phyloP scores from a whole-genome alignment of 1,140 invertebrate species.

The Tribolium castaneum region DNA sequence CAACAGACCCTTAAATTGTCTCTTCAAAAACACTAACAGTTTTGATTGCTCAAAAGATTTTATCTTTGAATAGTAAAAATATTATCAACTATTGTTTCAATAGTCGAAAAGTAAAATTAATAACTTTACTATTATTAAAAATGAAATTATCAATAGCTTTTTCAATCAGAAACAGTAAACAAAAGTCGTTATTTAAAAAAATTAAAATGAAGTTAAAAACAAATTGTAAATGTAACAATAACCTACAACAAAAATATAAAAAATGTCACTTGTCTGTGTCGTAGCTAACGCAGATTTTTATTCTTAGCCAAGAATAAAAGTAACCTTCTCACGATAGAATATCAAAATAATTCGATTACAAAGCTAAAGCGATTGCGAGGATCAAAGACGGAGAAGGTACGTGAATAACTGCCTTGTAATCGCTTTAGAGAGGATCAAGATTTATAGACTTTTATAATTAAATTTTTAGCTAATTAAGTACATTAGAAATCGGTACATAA shows the following conservation, averaged over 20 bases:
- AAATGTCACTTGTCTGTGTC: neutral
- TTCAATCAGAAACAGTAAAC: too few relatives aligned
- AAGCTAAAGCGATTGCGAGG: constrained; percentile 37
- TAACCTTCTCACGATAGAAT: neutral
- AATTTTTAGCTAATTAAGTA: constrained; percentile 3
- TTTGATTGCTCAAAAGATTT: too few relatives aligned
- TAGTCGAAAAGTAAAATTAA: too few relatives aligned
- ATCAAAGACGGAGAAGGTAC: constrained; percentile 32
- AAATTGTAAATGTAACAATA: neutral
- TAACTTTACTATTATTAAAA: too few relatives aligned
- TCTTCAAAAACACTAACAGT: too few relatives aligned
- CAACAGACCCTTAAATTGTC: too few relatives aligned
- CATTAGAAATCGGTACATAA: neutral
- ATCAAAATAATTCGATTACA: constrained; percentile 39
- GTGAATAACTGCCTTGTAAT: constrained; percentile 2
- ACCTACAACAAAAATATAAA: neutral
- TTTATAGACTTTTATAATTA: constrained; percentile 13
- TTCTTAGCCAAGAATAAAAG: constrained; percentile 4
- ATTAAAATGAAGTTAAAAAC: neutral
- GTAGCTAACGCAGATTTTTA: neutral
- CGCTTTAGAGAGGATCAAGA: constrained; percentile 29
- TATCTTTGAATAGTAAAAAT: too few relatives aligned
- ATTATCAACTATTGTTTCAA: too few relatives aligned
- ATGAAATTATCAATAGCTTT: too few relatives aligned
- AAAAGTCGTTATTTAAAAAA: too few relatives aligned